A percentile compares a stretch with the other conserved stretches of the same genome.
phyloP scores from a whole-genome alignment of 2,797 vertebrate species.

The Danio choprae region DNA sequence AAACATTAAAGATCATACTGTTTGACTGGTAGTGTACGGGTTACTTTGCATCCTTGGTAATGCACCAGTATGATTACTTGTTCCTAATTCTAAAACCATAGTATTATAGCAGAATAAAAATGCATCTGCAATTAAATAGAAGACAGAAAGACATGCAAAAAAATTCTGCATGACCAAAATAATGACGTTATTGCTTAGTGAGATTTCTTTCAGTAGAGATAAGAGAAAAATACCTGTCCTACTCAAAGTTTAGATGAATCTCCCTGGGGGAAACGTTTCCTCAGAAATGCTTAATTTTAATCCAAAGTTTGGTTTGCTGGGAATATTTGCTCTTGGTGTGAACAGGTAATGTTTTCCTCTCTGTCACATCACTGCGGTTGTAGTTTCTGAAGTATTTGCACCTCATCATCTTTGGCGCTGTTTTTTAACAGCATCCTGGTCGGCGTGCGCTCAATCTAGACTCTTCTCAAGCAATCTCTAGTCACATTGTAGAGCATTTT shows the following conservation, averaged over 20 bases:
- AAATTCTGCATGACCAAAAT: neutral
- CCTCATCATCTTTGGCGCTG: neutral
- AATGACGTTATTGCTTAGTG: neutral
- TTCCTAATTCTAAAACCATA: neutral
- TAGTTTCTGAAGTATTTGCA: neutral
- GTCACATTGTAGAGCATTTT: slow-evolving; percentile 85
- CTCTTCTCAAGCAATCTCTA: neutral
- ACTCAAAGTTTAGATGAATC: neutral
- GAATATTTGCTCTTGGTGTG: neutral
- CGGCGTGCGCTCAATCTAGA: neutral
- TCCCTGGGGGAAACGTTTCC: neutral
- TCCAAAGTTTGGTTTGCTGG: neutral
- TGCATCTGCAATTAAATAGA: neutral
- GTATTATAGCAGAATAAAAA: neutral
- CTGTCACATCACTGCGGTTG: neutral
- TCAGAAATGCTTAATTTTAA: neutral
- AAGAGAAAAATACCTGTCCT: neutral
- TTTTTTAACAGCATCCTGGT: neutral
- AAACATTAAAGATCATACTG: no score
- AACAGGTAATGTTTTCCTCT: neutral
- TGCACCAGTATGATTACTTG: neutral
- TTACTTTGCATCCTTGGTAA: neutral
- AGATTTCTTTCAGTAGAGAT: neutral
- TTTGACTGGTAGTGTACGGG: no score
- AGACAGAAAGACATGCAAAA: neutral